These are phyloP conservation scores for Coilia nasus DNA, from an alignment of 2,797 vertebrate species.

Conservation along the genomic window DNA sequence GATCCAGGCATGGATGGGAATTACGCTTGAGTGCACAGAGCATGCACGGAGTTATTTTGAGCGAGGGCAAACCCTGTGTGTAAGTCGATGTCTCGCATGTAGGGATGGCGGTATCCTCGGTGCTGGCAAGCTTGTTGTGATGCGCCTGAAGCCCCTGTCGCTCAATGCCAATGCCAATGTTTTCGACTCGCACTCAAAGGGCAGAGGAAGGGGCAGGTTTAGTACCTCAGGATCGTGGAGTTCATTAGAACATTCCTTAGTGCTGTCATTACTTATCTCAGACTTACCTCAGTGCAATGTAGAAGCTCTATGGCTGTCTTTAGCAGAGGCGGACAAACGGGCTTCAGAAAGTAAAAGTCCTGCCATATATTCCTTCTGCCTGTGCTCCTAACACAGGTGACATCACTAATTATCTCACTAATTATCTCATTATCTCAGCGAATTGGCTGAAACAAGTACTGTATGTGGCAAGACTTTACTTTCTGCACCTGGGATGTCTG, in stretches of 20 bases:
- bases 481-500: too few relatives aligned
- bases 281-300: too few relatives aligned
- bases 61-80: neutral
- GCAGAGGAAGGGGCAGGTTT: neutral
- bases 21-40: constrained; percentile 4
- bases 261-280: neutral
- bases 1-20: neutral
- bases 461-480: too few relatives aligned
- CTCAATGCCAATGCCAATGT: neutral
- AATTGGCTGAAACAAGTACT: too few relatives aligned
- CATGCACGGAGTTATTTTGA: neutral
- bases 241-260: neutral
- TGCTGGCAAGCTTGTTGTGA: neutral
- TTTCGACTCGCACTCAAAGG: neutral
- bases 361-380: too few relatives aligned
- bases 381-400: too few relatives aligned
- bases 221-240: neutral
- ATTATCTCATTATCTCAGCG: too few relatives aligned
- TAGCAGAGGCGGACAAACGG: too few relatives aligned
- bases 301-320: too few relatives aligned
- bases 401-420: too few relatives aligned
- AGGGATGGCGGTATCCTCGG: too few relatives aligned
- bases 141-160: neutral
- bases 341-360: too few relatives aligned
- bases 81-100: neutral